These are phyloP conservation scores for Podotricha telesiphe DNA, from an alignment of 2,888 invertebrate genomes.

Conservation along the genomic window DNA sequence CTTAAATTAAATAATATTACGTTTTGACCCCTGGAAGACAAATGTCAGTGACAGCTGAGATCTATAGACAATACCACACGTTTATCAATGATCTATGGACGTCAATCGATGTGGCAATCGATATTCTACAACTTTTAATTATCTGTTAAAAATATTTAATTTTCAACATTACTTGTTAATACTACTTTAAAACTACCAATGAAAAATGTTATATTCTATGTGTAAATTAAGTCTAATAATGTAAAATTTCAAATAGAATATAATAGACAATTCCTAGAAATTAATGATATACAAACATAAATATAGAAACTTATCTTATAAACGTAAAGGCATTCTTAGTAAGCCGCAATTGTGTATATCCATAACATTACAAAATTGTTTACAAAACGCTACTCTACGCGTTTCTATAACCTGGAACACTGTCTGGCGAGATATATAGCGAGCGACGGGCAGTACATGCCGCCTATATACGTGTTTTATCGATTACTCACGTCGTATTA, in stretches of 20 bases:
- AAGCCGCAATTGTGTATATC: background rate
- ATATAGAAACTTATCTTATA: background rate
- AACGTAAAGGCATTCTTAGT: background rate
- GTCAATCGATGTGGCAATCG: constrained; percentile 68
- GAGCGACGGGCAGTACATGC: constrained; percentile 45
- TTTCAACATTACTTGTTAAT: background rate
- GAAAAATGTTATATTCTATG: no score
- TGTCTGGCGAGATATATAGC: constrained; percentile 27
- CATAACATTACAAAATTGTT: background rate
- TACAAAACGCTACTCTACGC: constrained; percentile 30
- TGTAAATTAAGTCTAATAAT: background rate
- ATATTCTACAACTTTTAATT: constrained; percentile 45
- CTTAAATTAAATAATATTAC: constrained; percentile 51
- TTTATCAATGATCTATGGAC: constrained; percentile 65
- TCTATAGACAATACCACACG: constrained; percentile 68
- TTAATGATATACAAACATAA: no score
- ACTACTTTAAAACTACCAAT: background rate
- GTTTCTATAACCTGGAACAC: constrained; percentile 29
- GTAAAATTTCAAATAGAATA: background rate
- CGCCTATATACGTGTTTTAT: constrained; percentile 58
- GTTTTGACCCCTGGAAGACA: constrained; percentile 58
- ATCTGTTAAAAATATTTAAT: constrained; percentile 18
- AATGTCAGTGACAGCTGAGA: constrained; percentile 80
- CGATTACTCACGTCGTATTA: constrained; percentile 57
- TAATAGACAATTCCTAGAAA: background rate